These are phyloP conservation scores for Neosilurus hyrtlii DNA, from an alignment of 2,797 vertebrate genomes.

Conservation along the genomic window DNA sequence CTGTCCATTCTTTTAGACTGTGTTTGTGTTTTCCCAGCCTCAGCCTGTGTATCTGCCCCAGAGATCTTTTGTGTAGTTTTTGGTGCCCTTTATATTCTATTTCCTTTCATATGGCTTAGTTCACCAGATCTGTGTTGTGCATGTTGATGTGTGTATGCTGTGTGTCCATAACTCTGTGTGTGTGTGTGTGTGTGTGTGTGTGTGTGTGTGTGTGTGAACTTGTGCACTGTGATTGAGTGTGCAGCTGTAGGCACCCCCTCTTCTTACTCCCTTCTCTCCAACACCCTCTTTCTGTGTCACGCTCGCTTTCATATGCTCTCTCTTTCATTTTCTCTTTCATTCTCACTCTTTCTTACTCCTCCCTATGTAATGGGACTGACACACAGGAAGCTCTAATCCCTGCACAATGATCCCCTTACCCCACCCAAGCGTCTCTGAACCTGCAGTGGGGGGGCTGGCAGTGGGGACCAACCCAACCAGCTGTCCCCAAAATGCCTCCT, in stretches of 20 bases:
- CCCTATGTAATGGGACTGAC: conserved; percentile 75
- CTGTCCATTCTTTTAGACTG: conserved; percentile 53
- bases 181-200: conserved; percentile 64
- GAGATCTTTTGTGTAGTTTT: conserved; percentile 61
- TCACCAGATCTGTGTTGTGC: conserved; percentile 56
- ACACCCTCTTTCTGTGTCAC: conserved; percentile 57
- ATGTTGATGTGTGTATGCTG: conserved; percentile 49
- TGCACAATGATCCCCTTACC: conserved; percentile 73
- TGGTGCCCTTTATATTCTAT: conserved; percentile 66
- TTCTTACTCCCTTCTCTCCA: conserved; percentile 43
- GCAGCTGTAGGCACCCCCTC: conserved; percentile 75
- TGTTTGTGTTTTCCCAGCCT: conserved; percentile 57
- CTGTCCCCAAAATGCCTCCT: conserved; percentile 82
- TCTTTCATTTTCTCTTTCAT: conserved; percentile 78
- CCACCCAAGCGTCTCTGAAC: conserved; percentile 72
- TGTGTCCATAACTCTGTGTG: conserved; percentile 52
- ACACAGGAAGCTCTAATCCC: conserved; percentile 83
- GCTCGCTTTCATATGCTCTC: conserved; percentile 59
- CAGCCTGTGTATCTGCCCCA: conserved; percentile 61
- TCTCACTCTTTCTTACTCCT: conserved; percentile 63
- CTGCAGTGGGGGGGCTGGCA: conserved; percentile 67
- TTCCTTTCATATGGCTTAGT: conserved; percentile 76
- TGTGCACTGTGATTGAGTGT: conserved; percentile 73
- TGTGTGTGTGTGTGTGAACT: conserved; percentile 72
- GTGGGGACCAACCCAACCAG: conserved; percentile 76